Evolutionary conservation across 2,888 invertebrate genomes (phyloP).

Genomic region (Calameuta filiformis): DNA sequence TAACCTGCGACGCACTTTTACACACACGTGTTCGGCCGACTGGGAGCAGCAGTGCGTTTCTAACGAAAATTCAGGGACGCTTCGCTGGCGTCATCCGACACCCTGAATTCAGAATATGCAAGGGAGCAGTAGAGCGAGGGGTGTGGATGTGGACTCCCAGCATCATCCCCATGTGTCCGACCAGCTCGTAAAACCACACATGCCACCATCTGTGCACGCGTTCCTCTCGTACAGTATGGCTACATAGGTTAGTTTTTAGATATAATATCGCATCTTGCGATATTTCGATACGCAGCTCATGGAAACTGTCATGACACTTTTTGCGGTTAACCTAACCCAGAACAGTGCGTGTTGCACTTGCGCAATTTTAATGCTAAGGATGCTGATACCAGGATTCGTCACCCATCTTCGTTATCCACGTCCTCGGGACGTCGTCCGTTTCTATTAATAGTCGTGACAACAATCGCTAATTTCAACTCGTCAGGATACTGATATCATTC

Average conservation of each 20-base stretch:
- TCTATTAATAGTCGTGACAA: slow-evolving; percentile 17
- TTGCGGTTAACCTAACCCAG: background rate
- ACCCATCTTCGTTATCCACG: background rate
- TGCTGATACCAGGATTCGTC: background rate
- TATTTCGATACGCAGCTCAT: background rate
- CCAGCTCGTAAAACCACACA: slow-evolving; percentile 48
- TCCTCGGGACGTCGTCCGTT: background rate
- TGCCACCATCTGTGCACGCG: slow-evolving; percentile 47
- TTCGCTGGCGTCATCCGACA: slow-evolving; percentile 22
- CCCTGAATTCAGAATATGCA: slow-evolving; percentile 20
- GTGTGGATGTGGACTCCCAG: slow-evolving; percentile 18
- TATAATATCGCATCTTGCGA: background rate
- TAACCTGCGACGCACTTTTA: background rate
- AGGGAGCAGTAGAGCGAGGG: slow-evolving; percentile 16
- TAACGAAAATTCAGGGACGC: slow-evolving; percentile 9
- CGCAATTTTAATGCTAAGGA: background rate
- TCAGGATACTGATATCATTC: background rate
- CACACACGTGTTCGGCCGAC: background rate
- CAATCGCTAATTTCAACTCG: background rate
- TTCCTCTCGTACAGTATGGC: background rate
- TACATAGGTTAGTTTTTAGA: background rate
- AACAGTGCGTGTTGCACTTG: background rate
- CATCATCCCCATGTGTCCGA: slow-evolving; percentile 47
- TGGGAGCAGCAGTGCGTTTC: background rate
- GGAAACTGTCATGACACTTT: background rate